Base-by-base conservation (phyloP, 2,797 vertebrate genomes). In the Syngnathus acus region DNA sequence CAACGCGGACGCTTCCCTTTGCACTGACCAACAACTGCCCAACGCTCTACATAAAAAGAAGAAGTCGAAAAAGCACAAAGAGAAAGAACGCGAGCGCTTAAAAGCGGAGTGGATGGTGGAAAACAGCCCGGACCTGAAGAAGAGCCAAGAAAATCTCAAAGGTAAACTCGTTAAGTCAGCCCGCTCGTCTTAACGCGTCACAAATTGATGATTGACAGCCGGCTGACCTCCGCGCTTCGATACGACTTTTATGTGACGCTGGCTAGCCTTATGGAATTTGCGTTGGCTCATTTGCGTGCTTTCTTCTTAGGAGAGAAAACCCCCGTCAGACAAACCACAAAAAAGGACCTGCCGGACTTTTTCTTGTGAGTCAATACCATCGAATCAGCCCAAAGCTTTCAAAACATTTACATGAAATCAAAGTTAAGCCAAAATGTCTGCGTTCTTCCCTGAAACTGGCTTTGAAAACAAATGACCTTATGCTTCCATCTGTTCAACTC, bases 11-110 rank as follows among this genome's bases (percentile, higher is more conserved):
- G 55, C 70, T 45, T 74, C 87, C 65, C 70, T 80, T 67, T 86
- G 87, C 85, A 81, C 82, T 51, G 88, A 90, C 50, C 83, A 82
- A 67, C 88, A 82, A 72, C 67, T 88, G 26, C 58, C 70, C 59
- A 89, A 85, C 3, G 76, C 87, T 71, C 91, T 90, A 64, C 90
- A 92, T 69, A 91, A 88, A 72, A 93, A 91, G 86, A 92, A 91
- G 73, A 89, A 82, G 81, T 89, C 90, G 72, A 92, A 92, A 82
- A 92, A 92, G 83, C 91, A 93, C 84, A 93, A 91, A 87, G 92
- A 92, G 68, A 93, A 91, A 68, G 90, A 92, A 66, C 82, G 88
- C 57, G 89, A 91, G 64, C 87, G 83, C 45, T 79, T 91, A 75
- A 92, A 91, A 85, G 69, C 84, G 17, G 87, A 88, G 68, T 92